These are phyloP conservation scores for Pseudoips prasinana DNA, from an alignment of 2,888 invertebrate species.

Conservation along the genomic window DNA sequence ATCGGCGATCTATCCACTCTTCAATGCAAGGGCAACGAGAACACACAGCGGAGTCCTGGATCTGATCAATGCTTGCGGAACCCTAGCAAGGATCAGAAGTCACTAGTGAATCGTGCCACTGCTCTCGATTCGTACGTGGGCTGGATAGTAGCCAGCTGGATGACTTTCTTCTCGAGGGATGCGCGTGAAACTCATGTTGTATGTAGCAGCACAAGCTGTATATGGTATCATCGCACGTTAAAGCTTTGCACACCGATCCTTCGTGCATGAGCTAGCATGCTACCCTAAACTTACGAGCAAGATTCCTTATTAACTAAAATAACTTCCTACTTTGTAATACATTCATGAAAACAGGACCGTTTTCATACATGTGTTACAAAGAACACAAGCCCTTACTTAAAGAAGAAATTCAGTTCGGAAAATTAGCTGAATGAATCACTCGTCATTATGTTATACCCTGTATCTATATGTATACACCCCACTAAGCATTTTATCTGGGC, in stretches of 20 bases:
- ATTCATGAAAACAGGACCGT: no score
- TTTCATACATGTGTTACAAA: no score
- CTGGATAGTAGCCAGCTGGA: slow-evolving; percentile 71
- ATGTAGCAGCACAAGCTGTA: slow-evolving; percentile 47
- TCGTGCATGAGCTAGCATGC: slow-evolving; percentile 25
- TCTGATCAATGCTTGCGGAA: slow-evolving; percentile 57
- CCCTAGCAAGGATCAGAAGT: slow-evolving; percentile 55
- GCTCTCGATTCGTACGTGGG: slow-evolving; percentile 73
- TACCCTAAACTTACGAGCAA: no score
- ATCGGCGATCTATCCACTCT: slow-evolving; percentile 73
- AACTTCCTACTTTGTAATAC: no score
- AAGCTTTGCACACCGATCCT: slow-evolving; percentile 12
- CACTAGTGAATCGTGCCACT: slow-evolving; percentile 63
- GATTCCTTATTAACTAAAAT: no score
- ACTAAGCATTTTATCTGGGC: no score
- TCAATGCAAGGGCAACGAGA: slow-evolving; percentile 59
- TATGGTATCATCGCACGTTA: slow-evolving; percentile 17
- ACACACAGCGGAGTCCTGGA: slow-evolving; percentile 37
- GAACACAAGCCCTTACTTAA: no score
- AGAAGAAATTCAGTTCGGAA: no score
- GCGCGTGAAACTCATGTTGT: slow-evolving; percentile 68
- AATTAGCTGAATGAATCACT: no score
- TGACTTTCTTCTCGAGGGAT: slow-evolving; percentile 64
- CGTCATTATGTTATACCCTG: no score
- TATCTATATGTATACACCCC: no score